Base-by-base conservation (phyloP, 2,797 vertebrate species). In the Loriculus beryllinus region DNA sequence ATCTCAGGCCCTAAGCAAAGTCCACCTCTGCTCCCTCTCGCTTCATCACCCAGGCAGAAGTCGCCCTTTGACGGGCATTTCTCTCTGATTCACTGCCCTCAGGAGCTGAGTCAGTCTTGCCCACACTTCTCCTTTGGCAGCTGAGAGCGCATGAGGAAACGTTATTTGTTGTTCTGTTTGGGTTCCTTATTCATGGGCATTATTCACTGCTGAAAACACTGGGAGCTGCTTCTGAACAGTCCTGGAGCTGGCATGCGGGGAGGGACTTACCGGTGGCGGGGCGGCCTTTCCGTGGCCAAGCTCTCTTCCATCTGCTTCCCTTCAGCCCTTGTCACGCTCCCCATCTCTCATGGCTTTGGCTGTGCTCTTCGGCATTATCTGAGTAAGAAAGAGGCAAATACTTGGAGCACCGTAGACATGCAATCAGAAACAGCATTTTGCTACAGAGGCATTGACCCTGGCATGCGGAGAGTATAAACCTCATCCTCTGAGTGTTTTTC, bases 291-390 rank as follows among this genome's bases (percentile, higher is more conserved):
- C 48, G 5, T 0, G 8, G 88, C 86, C 93, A 76, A 75, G 81
- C 68, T 60, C 89, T 64, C 62, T 25, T 76, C 92, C 92, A 74
- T 60, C 94, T 87, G 92, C 92, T 94, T 74, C 90, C 77, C 76
- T 74, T 96, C 96, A 92, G 90, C 88, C 91, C 82, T 79, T 15
- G 72, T 93, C 83, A 57, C 54, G 4, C 82, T 72, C 90, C 59
- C 76, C 43, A 0, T 83, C 79, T 42, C 95, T 79, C 79, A 76
- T 57, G 85, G 90, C 92, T 80, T 49, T 74, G 88, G 79, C 91
- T 68, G 7, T 45, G 74, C 77, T 90, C 92, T 64, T 52, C 84
- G 90, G 65, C 92, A 87, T 96, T 93, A 97, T 28, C 96, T 96
- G 88, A 31, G 54, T 7, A 70, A 95, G 83, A 91, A 89, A 93